Base-by-base conservation (phyloP, 2,888 invertebrate species). In the Tenodera sinensis region DNA sequence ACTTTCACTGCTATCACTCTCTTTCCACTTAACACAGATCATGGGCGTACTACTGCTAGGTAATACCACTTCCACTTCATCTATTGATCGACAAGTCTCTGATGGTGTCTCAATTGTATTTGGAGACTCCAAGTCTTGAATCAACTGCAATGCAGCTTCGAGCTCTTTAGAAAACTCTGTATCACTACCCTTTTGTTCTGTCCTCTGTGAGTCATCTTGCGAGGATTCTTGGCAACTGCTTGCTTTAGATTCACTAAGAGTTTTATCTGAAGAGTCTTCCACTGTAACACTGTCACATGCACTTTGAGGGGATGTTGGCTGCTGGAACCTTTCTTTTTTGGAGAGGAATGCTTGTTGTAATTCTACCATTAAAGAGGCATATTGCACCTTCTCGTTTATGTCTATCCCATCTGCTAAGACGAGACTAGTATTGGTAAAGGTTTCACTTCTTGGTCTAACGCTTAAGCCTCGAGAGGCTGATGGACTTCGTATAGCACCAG, bases 111-210 rank as follows among this genome's bases (percentile, higher is more conserved):
- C 94, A 84, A 93, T 92, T 30, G 94, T 94, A 90, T 94, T 94
- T 3, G 94, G 94, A 91, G 94, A 94, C 91, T 94, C 94, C 90
- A 94, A 91, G 91, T 94, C 94, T 91, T 94, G 94, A 88, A 94
- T 94, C 83, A 94, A 91, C 91, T 94, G 94, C 54, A 94, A 91
- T 7, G 94, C 94, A 4, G 94, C 94, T 91, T 94, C 94, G 88
- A 94, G 91, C 91, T 94, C 94, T 91, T 93, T 94, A 71, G 93
- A 94, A 91, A 94, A 94, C 91, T 94, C 94, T 4, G 93, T 93
- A 90, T 94, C 94, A 91, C 94, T 94, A 89, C 92, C 93, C 83
- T 91, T 91, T 90, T 93, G 89, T 82, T 90, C 91, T 81, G 91
- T 90, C 90, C 87, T 90, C 83, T 89, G 90, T 6, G 91, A 91